Base-by-base conservation (phyloP, 2,797 vertebrate genomes). In the Allobates femoralis region DNA sequence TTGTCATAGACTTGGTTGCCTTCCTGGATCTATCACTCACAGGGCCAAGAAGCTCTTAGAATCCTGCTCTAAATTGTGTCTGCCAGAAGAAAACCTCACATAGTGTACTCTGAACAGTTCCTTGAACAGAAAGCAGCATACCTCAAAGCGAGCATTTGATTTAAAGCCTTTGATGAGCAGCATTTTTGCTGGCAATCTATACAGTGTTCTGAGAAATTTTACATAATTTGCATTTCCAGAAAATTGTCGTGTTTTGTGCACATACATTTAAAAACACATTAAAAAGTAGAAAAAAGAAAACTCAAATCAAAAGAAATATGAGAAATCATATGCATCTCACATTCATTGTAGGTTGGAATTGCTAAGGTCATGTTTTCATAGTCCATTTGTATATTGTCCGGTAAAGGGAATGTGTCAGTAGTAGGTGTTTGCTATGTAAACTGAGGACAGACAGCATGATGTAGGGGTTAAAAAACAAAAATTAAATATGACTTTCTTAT, bases 1-100 rank as follows among this genome's bases (percentile, higher is more conserved):
- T 87, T 87, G 81, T 83, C 86, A 87, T 60, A 83, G 62, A 71
- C 51, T 83, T 87, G 80, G 80, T 77, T 56, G 79, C 60, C 30
- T 83, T 83, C 81, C 81, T 87, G 71, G 86, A 87, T 87, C 41
- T 83, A 79, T 87, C 81, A 84, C 37, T 79, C 64, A 62, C 30
- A 64, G n/a, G 73, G 81, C 86, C 81, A 84, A 84, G 37, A 73
- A 83, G 67, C 75, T 71, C 37, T 83, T 79, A 83, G 86, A 83
- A 78, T 78, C 79, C 62, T 26, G 60, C 74, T 71, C 74, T 62
- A 46, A 71, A 51, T 26, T 76, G 58, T 69, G 26, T 53, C 79
- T 87, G 86, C 69, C 79, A 86, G 50, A 64, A 69, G 55, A 75
- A 64, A 81, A 67, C 50, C 30, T 80, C 71, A 76, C 53, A 86